Base-by-base conservation (phyloP, 1,140 invertebrate species). In the Brachionus koreanus region DNA sequence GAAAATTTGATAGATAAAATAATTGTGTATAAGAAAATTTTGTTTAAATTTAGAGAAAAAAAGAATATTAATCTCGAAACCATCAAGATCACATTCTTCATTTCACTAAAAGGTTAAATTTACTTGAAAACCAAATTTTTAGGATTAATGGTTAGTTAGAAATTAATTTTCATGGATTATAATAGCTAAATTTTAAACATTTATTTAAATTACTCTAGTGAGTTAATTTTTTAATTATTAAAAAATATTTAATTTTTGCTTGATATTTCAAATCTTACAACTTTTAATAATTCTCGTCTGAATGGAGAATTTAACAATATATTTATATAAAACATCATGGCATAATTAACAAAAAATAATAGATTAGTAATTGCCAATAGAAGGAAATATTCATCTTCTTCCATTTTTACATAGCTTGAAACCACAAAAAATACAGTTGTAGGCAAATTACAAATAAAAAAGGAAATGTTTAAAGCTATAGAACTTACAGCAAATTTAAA, bases 251-350 rank as follows among this genome's bases (percentile, higher is more conserved):
- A 63, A 25, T 23, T 63, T 63, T 63, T 63, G 19, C 19, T 63
- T 19, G 25, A 23, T 25, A 63, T 16, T 10, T 63, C 12, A 63
- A 0, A 23, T 63, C 16, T 33, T 63, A 63, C 57, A 25, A 63
- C 1, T 25, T 63, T 25, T 5, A 63, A 25, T 23, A 67, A 67
- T 67, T 67, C 63, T 67, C 63, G 25, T 37, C 63, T 67, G 33
- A 67, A 67, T 13, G 63, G 4, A 67, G 63, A 67, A 67, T 67
- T 67, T 7, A 67, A 67, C 29, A 35, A 9, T 4, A 67, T n/a
- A 67, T 67, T 67, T 1, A 67, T 67, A 35, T 67, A 67, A 67
- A 67, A 67, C 63, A 67, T 67, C 23, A 67, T 29, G 10, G 63
- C 23, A 37, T 33, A 67, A 35, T 67, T 67, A 4, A 67, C 35